Evolutionary conservation across 2,888 invertebrate genomes (phyloP).

Genomic region (Pardosa pseudoannulata): DNA sequence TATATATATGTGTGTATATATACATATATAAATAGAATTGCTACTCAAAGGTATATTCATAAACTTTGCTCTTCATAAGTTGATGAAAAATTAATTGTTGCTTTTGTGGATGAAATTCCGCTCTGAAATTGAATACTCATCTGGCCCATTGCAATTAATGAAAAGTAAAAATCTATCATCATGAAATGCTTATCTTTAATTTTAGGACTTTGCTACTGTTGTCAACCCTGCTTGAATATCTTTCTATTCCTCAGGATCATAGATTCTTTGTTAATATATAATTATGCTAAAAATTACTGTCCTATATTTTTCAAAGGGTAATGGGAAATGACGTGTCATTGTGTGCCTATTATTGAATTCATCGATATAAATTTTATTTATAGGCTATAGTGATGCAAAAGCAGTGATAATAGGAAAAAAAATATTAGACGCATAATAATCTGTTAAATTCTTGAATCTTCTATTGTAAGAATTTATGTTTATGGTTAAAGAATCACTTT

Average conservation of each 20-base stretch:
- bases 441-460: background rate
- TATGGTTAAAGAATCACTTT: background rate
- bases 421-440: background rate
- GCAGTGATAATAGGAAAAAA: conserved; percentile 1
- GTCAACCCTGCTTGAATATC: background rate
- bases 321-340: background rate
- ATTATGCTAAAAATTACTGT: background rate
- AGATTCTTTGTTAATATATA: background rate
- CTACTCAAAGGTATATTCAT: too few relatives aligned
- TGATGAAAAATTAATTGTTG: too few relatives aligned
- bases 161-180: background rate
- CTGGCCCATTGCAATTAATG: background rate
- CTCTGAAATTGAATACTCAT: too few relatives aligned
- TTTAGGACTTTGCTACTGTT: background rate
- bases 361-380: background rate
- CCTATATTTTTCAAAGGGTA: background rate
- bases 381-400: background rate
- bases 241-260: background rate
- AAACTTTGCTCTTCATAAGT: too few relatives aligned
- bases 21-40: too few relatives aligned
- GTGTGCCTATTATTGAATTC: conserved; percentile 1
- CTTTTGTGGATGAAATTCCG: too few relatives aligned
- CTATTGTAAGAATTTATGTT: background rate
- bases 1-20: too few relatives aligned
- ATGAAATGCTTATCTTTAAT: background rate